Percentiles rank a stretch among this genome's conserved stretches.
These are phyloP conservation scores for Chrosomus eos DNA, from an alignment of 2,797 vertebrate species.

Conservation along the genomic window DNA sequence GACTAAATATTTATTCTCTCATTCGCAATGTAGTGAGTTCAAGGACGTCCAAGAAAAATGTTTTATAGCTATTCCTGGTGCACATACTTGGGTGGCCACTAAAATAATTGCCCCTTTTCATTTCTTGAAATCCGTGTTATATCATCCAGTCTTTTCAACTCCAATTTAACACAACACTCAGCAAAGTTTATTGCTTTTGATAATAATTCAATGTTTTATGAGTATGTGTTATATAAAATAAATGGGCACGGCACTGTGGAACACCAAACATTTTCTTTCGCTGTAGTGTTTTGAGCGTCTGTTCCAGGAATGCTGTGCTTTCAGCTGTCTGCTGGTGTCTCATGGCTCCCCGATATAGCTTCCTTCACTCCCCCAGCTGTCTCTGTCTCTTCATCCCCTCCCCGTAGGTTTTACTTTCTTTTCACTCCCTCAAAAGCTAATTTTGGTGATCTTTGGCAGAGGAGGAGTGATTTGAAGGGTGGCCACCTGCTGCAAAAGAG, in stretches of 20 bases:
- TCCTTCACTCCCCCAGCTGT: constrained; percentile 36
- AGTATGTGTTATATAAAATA: neutral
- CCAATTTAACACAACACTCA: neutral
- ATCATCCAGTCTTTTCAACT: neutral
- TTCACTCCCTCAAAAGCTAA: too few species aligned
- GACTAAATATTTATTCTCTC: constrained; percentile 22
- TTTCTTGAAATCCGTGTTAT: neutral
- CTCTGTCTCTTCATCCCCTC: constrained; percentile 7
- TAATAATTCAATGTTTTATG: neutral
- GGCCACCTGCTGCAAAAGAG: constrained; percentile 58
- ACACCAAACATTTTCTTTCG: constrained; percentile 23
- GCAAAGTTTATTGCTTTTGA: neutral
- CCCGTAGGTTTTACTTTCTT: too few species aligned
- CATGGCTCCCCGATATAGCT: constrained; percentile 53
- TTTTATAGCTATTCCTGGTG: constrained; percentile 16
- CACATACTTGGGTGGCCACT: neutral
- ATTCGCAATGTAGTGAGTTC: constrained; percentile 20
- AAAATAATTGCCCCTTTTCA: neutral
- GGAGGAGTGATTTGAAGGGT: constrained; percentile 60
- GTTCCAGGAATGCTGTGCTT: constrained; percentile 56
- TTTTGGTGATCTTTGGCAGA: constrained; percentile 57
- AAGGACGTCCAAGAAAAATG: constrained; percentile 12
- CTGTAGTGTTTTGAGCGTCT: constrained; percentile 36
- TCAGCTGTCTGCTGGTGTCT: constrained; percentile 61
- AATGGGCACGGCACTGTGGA: neutral